These are phyloP conservation scores for Eufriesea mexicana DNA, from an alignment of 1,140 invertebrate species.

Conservation along the genomic window DNA sequence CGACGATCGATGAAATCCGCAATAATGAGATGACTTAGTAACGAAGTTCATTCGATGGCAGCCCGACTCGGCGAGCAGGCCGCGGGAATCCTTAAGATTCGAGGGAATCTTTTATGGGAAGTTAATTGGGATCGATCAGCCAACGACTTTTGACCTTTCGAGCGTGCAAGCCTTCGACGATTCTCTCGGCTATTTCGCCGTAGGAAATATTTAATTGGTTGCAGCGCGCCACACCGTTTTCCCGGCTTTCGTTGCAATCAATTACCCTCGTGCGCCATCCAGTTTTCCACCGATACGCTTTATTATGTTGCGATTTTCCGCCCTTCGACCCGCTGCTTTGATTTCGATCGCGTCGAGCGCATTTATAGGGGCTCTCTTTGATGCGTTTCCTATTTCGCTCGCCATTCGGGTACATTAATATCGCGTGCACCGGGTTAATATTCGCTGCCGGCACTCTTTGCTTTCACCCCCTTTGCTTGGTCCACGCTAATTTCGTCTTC, in stretches of 20 bases:
- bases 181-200: neutral
- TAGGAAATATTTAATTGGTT: conserved; percentile 43
- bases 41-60: conserved; percentile 18
- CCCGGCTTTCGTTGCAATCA: conserved; percentile 37
- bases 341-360: neutral
- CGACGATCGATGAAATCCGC: conserved; percentile 4
- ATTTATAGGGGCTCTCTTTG: neutral
- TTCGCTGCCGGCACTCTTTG: neutral
- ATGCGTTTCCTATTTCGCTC: neutral
- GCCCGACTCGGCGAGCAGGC: too few relatives aligned
- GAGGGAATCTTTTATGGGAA: conserved; percentile 24
- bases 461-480: neutral
- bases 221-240: neutral
- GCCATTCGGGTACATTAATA: neutral
- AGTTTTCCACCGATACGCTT: neutral
- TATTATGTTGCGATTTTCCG: neutral
- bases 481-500: neutral
- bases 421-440: neutral
- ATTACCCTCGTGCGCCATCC: conserved; percentile 17
- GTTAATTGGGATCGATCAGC: conserved; percentile 42
- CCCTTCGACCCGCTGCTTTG: neutral
- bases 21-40: conserved; percentile 35
- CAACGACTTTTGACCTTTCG: conserved; percentile 20
- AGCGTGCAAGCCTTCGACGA: conserved; percentile 13
- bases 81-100: neutral